These are phyloP conservation scores for Eidolon dupreanum DNA, from an alignment of 2,797 vertebrate genomes.

Conservation along the genomic window DNA sequence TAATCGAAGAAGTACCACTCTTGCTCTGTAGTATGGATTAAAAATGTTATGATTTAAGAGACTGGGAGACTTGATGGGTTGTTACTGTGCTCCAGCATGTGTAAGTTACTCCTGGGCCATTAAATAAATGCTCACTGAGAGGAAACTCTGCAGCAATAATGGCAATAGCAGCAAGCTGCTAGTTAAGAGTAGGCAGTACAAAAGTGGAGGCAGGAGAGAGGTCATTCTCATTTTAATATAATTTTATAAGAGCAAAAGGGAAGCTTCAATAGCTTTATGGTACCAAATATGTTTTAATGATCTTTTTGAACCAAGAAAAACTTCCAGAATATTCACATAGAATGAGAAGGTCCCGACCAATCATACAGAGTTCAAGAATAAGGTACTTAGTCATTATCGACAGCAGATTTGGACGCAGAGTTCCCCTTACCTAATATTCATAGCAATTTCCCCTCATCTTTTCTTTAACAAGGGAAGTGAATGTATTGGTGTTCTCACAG, in stretches of 20 bases:
- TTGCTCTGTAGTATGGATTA: background rate
- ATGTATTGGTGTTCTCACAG: background rate
- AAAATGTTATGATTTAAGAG: constrained; percentile 60
- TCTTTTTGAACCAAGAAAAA: constrained; percentile 3
- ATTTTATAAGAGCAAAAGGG: constrained; percentile 75
- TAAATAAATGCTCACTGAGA: constrained; percentile 71
- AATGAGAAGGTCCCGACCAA: constrained; percentile 5
- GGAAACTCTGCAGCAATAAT: constrained; percentile 68
- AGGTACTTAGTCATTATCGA: background rate
- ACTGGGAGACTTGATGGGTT: background rate
- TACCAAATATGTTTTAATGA: constrained; percentile 71
- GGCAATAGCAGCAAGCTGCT: constrained; percentile 68
- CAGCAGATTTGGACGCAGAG: background rate
- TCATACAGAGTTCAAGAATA: constrained; percentile 38
- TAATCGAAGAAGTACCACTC: background rate
- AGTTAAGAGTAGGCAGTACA: constrained; percentile 59
- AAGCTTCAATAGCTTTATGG: constrained; percentile 41
- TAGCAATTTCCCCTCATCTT: background rate
- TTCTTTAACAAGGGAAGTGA: background rate
- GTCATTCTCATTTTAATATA: constrained; percentile 76
- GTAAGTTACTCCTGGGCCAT: constrained; percentile 71
- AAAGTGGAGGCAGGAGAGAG: constrained; percentile 67
- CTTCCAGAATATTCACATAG: constrained; percentile 50
- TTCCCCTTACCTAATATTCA: background rate
- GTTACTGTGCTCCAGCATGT: constrained; percentile 59